Evolutionary conservation across 2,797 vertebrate species (phyloP), one percentile per base, ranked within the genome.

Genomic region (Ceryle rudis): DNA sequence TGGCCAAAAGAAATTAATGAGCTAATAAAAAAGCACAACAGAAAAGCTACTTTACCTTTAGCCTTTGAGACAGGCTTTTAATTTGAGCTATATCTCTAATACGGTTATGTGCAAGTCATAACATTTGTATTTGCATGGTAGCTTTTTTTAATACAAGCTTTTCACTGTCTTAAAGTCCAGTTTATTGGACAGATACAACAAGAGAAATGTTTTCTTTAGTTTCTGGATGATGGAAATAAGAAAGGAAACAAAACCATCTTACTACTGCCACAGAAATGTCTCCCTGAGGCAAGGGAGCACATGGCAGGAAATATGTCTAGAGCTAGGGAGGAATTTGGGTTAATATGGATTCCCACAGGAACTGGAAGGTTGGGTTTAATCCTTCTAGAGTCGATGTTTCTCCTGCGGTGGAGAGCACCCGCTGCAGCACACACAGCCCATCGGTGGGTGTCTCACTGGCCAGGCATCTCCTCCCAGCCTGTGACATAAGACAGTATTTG

Each of bases 31-130:
- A 79, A 84, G 72, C 90, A 78, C 72, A 94, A 84, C 57, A 60
- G 79, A 91, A 93, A 71, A 96, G 61, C 58, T 90, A 41, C 51
- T 90, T 95, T 97, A 96, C 92, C 81, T 95, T 90, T 91, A 88
- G 86, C 91, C 91, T 97, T 69, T 80, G 74, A 89, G 83, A 86
- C 28, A 82, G 74, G 91, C 57, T 94, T 96, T 96, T 96, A 84
- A 91, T 82, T 90, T 95, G 93, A 97, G 75, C 86, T 94, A 39
- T 96, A 65, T 66, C 69, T 93, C 81, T 60, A 4, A 90, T 86
- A 95, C 64, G 46, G 33, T 11, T 92, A 52, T 65, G 41, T 75
- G 26, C 41, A 75, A 61, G 77, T 60, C 81, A 14, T 7, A 79
- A 52, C 49, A n/a, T 81, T 81, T 80, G 66, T 90, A 79, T 95